phyloP scores from a whole-genome alignment of 2,888 invertebrate genomes.

The Leucoptera coffeella region DNA sequence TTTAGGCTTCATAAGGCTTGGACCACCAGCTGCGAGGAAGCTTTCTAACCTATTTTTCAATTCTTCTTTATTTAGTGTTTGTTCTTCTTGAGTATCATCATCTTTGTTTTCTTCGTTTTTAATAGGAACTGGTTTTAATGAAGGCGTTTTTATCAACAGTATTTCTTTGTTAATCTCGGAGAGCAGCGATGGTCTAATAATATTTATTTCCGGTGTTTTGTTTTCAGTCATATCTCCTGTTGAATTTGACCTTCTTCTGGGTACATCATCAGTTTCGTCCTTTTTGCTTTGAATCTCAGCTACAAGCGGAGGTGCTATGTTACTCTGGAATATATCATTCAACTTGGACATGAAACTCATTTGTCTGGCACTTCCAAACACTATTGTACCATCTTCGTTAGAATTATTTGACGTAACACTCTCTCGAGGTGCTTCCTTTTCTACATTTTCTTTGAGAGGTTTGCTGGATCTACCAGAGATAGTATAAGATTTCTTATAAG shows the following conservation, averaged over 20 bases:
- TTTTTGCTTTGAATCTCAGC: no score
- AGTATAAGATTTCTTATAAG: slow-evolving; percentile 16
- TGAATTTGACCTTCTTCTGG: slow-evolving; percentile 27
- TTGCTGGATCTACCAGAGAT: slow-evolving; percentile 13
- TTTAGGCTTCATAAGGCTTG: slow-evolving; percentile 21
- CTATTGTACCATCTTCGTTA: slow-evolving; percentile 18
- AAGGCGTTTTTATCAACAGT: slow-evolving; percentile 15
- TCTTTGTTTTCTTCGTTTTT: slow-evolving; percentile 11
- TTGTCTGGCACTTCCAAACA: slow-evolving; percentile 27
- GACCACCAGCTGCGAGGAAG: slow-evolving; percentile 30
- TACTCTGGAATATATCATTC: slow-evolving; percentile 28
- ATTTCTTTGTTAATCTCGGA: slow-evolving; percentile 32
- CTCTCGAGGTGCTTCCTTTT: slow-evolving; percentile 14
- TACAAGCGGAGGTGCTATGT: slow-evolving; percentile 12
- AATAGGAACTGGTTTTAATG: slow-evolving; percentile 16
- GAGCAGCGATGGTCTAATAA: slow-evolving; percentile 19
- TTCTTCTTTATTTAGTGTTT: slow-evolving; percentile 27
- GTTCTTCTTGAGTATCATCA: slow-evolving; percentile 11
- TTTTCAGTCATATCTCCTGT: slow-evolving; percentile 22
- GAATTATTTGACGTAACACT: slow-evolving; percentile 21
- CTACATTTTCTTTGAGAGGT: slow-evolving; percentile 9
- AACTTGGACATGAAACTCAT: slow-evolving; percentile 36
- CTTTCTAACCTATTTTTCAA: slow-evolving; percentile 34
- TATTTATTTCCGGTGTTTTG: slow-evolving; percentile 12
- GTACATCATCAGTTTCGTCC: slow-evolving; percentile 12